Evolutionary conservation across 2,888 invertebrate genomes (phyloP).

Genomic region (Ectemnius continuus): DNA sequence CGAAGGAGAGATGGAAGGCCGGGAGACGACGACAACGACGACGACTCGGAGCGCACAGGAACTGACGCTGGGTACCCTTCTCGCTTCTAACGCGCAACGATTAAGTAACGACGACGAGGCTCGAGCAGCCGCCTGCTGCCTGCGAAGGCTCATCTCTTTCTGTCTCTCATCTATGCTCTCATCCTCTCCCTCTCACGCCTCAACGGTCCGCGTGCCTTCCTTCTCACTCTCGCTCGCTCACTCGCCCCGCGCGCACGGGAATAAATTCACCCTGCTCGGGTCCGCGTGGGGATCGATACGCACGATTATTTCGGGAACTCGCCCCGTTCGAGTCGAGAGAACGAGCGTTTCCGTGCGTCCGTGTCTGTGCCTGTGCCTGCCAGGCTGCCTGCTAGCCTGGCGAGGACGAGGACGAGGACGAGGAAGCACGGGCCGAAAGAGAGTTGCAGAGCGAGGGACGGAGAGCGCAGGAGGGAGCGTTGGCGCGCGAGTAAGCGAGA

Average conservation of each 20-base stretch:
- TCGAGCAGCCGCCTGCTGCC: constrained; percentile 12
- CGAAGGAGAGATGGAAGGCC: neutral
- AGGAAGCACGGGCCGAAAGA: neutral
- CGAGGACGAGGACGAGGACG: constrained; percentile 6
- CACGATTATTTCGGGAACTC: constrained; percentile 71
- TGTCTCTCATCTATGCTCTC: neutral
- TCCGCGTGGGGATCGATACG: constrained; percentile 67
- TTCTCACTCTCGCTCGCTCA: constrained; percentile 38
- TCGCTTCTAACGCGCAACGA: constrained; percentile 58
- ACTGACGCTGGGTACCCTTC: constrained; percentile 44
- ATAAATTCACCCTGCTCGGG: constrained; percentile 63
- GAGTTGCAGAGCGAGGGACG: constrained; percentile 14
- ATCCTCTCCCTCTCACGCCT: constrained; percentile 13
- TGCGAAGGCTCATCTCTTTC: constrained; percentile 7
- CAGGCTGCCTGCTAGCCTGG: neutral
- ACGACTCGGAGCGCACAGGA: constrained; percentile 8
- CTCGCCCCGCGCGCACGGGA: constrained; percentile 60
- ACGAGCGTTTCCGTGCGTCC: constrained; percentile 25
- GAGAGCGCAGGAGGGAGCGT: constrained; percentile 21
- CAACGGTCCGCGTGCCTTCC: constrained; percentile 42
- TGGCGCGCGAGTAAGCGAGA: constrained; percentile 23
- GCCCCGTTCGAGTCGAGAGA: constrained; percentile 56
- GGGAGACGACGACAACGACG: constrained; percentile 20
- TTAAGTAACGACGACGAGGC: constrained; percentile 56
- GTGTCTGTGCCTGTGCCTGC: neutral